phyloP scores from a whole-genome alignment of 2,888 invertebrate species.

The Encarsia formosa region DNA sequence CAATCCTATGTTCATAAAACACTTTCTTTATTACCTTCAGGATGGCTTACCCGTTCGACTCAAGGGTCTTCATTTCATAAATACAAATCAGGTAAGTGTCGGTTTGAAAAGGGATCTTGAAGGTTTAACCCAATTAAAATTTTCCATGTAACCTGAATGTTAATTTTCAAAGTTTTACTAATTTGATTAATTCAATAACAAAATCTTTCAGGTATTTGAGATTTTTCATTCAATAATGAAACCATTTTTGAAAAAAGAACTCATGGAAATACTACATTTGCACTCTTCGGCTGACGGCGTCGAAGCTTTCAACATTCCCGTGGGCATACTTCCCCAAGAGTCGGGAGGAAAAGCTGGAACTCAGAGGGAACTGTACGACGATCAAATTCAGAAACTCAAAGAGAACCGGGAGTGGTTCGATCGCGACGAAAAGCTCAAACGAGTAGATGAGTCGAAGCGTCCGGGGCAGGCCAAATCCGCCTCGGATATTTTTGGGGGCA shows the following conservation, averaged over 20 bases:
- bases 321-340: slow-evolving; percentile 61
- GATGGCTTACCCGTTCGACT: slow-evolving; percentile 67
- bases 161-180: no score
- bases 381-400: slow-evolving; percentile 38
- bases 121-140: no score
- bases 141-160: no score
- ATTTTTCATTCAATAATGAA: slow-evolving; percentile 64
- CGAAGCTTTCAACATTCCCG: slow-evolving; percentile 56
- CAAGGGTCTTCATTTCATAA: slow-evolving; percentile 67
- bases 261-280: slow-evolving; percentile 53
- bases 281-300: slow-evolving; percentile 55
- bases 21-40: slow-evolving; percentile 67
- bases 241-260: slow-evolving; percentile 70
- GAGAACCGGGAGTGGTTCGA: slow-evolving; percentile 46
- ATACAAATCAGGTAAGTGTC: slow-evolving; percentile 64
- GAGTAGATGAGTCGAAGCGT: slow-evolving; percentile 59
- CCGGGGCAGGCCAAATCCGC: slow-evolving; percentile 63
- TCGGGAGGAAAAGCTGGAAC: slow-evolving; percentile 58
- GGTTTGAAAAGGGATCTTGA: no score
- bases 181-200: no score
- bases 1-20: slow-evolving; percentile 62
- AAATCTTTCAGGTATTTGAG: no score
- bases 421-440: slow-evolving; percentile 55
- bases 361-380: slow-evolving; percentile 37
- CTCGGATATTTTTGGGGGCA: slow-evolving; percentile 60